A percentile compares a stretch with the other conserved stretches of the same genome.
Evolutionary conservation across 1,140 invertebrate species (phyloP).

Genomic region (Drosophila bocki): DNA sequence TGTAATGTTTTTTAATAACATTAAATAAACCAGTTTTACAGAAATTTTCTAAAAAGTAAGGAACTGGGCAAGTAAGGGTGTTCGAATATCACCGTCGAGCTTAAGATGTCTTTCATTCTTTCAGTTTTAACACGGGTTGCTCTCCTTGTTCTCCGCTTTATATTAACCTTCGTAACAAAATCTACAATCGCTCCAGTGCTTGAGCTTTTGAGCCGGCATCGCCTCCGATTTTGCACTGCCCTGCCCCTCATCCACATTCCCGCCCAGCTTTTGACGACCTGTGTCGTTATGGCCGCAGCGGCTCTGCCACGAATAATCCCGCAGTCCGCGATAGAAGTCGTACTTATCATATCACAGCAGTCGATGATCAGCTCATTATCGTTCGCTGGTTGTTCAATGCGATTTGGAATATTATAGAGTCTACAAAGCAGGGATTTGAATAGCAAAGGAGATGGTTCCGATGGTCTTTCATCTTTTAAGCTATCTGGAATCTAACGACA

Average conservation of each 20-base stretch:
- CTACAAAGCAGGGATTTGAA: not conserved
- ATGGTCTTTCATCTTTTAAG: not conserved
- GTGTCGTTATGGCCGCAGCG: slow-evolving; percentile 36
- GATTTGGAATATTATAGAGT: slow-evolving; percentile 8
- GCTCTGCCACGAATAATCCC: slow-evolving; percentile 29
- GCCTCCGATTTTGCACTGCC: slow-evolving; percentile 45
- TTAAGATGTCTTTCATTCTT: slow-evolving; percentile 23
- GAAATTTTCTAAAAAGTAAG: not conserved
- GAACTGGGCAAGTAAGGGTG: slow-evolving; percentile 8
- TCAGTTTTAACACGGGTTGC: slow-evolving; percentile 57
- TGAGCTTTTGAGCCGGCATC: slow-evolving; percentile 51
- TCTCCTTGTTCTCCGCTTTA: slow-evolving; percentile 58
- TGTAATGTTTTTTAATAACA: not conserved
- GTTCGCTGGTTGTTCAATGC: not conserved
- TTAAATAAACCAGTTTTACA: not conserved
- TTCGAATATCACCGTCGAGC: slow-evolving; percentile 8
- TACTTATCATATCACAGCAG: slow-evolving; percentile 38
- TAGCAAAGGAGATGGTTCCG: not conserved
- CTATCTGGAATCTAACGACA: not conserved
- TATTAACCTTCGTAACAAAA: slow-evolving; percentile 65
- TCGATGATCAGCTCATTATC: slow-evolving; percentile 44
- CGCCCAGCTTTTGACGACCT: slow-evolving; percentile 31
- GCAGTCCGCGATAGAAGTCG: slow-evolving; percentile 32
- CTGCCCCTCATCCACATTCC: slow-evolving; percentile 18
- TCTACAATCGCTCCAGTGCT: slow-evolving; percentile 67